Evolutionary conservation across 2,797 vertebrate genomes (phyloP).

Genomic region (Austrolebias charrua): DNA sequence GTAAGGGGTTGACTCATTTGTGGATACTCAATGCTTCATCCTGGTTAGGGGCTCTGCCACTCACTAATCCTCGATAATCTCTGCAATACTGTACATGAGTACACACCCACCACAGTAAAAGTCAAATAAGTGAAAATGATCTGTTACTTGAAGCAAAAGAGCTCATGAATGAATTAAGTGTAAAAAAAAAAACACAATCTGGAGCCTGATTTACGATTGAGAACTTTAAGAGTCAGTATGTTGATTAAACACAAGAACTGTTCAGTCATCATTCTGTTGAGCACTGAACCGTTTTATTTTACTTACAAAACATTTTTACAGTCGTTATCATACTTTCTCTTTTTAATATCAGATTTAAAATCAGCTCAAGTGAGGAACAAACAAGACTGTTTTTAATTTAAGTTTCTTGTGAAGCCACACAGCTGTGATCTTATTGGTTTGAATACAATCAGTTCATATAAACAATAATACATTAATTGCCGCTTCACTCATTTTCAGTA

Average conservation of each 20-base stretch:
- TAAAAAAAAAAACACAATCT: neutral
- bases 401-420: neutral
- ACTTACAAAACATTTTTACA: neutral
- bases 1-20: neutral
- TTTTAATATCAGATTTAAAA: neutral
- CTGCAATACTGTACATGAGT: neutral
- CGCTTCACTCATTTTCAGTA: neutral
- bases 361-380: neutral
- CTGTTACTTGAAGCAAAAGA: neutral
- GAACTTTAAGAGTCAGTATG: no score
- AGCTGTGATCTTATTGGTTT: neutral
- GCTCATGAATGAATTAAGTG: neutral
- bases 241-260: no score
- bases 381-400: neutral
- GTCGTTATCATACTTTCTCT: neutral
- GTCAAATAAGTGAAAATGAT: neutral
- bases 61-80: conserved; percentile 1
- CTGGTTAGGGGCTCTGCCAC: neutral
- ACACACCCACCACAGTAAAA: neutral
- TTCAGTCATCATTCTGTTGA: no score
- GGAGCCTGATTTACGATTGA: neutral
- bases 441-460: neutral
- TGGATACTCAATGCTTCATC: neutral
- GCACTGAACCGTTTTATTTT: neutral
- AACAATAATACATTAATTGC: no score